A percentile compares a stretch with the other conserved stretches of the same genome.
These are phyloP conservation scores for Chaenodraco wilsoni DNA, from an alignment of 2,797 vertebrate genomes.

Conservation along the genomic window DNA sequence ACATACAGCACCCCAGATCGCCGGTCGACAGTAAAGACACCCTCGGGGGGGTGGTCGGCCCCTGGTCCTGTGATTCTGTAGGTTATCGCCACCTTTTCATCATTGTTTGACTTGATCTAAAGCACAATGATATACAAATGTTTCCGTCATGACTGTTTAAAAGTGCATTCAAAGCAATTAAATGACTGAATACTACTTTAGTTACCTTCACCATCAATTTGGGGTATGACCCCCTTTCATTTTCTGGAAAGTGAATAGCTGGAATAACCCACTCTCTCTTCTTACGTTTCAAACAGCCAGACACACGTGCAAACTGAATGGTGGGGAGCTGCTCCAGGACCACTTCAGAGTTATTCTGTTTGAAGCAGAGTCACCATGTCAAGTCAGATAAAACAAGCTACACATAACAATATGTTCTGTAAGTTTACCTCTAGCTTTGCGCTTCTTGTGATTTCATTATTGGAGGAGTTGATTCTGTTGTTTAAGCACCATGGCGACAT, in stretches of 20 bases:
- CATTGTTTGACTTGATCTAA: conserved; percentile 88
- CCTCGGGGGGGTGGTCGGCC: conserved; percentile 83
- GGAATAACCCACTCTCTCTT: conserved; percentile 76
- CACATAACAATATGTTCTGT: background rate
- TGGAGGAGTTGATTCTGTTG: conserved; percentile 19
- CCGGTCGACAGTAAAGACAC: conserved; percentile 84
- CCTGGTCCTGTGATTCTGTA: conserved; percentile 89
- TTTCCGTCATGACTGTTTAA: background rate
- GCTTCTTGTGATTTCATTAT: conserved; percentile 7
- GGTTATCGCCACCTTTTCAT: conserved; percentile 77
- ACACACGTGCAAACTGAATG: conserved; percentile 6
- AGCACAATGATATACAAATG: background rate
- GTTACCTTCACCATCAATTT: conserved; percentile 68
- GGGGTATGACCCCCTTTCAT: conserved; percentile 66
- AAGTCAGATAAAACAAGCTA: background rate
- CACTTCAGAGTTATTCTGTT: conserved; percentile 19
- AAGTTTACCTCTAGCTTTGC: conserved; percentile 24
- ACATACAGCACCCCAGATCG: conserved; percentile 82
- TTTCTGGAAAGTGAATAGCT: conserved; percentile 64
- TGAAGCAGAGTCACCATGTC: conserved; percentile 4
- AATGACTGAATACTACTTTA: background rate
- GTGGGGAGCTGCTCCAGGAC: conserved; percentile 16
- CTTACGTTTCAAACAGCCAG: conserved; percentile 40
- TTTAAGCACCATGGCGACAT: background rate
- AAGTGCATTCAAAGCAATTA: background rate